Percentiles rank a stretch among this genome's conserved stretches.
Conservation (phyloP, 2,888 invertebrate species). For the Acrobasis suavella region DNA sequence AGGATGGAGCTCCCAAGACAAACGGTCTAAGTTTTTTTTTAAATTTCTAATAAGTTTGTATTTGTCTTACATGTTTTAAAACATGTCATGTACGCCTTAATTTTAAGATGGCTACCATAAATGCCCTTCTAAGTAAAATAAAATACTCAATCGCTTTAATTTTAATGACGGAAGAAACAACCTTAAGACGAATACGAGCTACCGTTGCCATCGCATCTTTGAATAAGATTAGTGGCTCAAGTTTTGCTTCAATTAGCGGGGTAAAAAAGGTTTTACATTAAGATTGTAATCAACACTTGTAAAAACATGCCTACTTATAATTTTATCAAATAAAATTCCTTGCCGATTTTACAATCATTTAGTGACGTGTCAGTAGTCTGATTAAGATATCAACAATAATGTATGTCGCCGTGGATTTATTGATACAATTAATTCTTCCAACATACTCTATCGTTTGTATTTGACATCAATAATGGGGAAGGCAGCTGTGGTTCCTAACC, state of each 20-base stretch:
- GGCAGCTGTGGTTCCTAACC: too few relatives aligned
- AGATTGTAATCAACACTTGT: background rate
- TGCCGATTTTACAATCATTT: background rate
- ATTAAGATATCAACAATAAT: background rate
- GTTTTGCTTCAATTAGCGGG: background rate
- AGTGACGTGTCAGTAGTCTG: background rate
- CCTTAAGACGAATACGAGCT: background rate
- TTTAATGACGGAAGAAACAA: background rate
- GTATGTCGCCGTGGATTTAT: background rate
- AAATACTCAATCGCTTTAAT: background rate
- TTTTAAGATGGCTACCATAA: background rate
- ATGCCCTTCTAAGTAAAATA: background rate
- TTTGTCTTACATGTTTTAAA: too few relatives aligned
- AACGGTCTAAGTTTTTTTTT: too few relatives aligned
- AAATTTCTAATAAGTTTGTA: too few relatives aligned
- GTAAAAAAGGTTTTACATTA: background rate
- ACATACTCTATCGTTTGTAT: background rate
- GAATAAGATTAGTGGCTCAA: background rate
- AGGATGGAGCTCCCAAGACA: too few relatives aligned
- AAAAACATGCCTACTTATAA: background rate
- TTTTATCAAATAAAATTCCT: background rate
- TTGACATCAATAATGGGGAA: constrained; percentile 4
- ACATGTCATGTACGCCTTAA: too few relatives aligned
- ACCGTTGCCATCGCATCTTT: background rate
- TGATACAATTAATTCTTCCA: background rate